These are phyloP conservation scores for Chaetodon trifasciatus DNA, from an alignment of 2,797 vertebrate species.

Conservation along the genomic window DNA sequence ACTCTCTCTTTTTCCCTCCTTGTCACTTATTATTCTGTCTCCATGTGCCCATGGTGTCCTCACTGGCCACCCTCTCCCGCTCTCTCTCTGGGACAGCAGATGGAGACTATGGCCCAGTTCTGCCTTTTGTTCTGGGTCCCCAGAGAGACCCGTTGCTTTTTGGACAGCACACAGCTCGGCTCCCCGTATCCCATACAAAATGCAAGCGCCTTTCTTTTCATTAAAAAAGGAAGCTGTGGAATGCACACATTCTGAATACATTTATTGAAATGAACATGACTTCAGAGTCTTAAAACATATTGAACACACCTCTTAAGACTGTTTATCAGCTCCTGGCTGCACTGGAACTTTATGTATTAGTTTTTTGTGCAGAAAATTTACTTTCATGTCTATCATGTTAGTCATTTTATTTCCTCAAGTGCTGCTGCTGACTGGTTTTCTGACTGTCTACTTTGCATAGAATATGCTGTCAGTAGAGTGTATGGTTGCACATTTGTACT, in stretches of 20 bases:
- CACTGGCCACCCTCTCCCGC: slow-evolving; percentile 57
- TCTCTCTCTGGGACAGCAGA: slow-evolving; percentile 92
- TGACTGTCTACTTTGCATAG: not conserved
- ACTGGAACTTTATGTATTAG: not conserved
- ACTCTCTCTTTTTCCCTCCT: slow-evolving; percentile 26
- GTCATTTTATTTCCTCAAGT: not conserved
- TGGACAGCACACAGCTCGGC: slow-evolving; percentile 81
- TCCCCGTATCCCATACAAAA: slow-evolving; percentile 96
- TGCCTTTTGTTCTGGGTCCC: slow-evolving; percentile 97
- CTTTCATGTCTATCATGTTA: not conserved
- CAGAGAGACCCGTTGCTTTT: slow-evolving; percentile 88
- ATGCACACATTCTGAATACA: slow-evolving; percentile 76
- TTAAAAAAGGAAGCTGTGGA: slow-evolving; percentile 76
- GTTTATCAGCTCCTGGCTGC: slow-evolving; percentile 11
- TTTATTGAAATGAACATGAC: slow-evolving; percentile 56
- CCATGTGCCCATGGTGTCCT: slow-evolving; percentile 63
- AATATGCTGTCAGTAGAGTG: not conserved
- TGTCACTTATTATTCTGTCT: slow-evolving; percentile 65
- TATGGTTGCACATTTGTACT: not conserved
- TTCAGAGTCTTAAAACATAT: slow-evolving; percentile 30
- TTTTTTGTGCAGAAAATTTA: not conserved
- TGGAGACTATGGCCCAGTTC: slow-evolving; percentile 98
- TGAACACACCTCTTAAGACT: slow-evolving; percentile 21
- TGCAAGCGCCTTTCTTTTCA: slow-evolving; percentile 94
- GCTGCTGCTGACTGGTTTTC: not conserved